A percentile compares a stretch with the other conserved stretches of the same genome.
Conservation (phyloP, 2,113 vertebrate species). For the Aleadryas rufinucha region DNA sequence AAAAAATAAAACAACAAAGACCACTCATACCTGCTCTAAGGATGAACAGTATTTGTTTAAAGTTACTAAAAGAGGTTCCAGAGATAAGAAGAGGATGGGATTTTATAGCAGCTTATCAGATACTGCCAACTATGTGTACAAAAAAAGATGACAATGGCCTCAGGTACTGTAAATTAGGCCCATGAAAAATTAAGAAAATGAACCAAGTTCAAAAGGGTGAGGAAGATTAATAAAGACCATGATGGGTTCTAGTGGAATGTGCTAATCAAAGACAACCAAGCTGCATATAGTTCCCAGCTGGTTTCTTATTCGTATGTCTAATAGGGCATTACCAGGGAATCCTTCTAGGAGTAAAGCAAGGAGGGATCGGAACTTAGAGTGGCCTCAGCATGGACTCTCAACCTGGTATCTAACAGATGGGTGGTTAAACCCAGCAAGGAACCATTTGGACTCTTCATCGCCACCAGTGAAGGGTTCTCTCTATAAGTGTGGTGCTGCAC, state of each 20-base stretch:
- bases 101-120: neutral
- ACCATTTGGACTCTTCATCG: neutral
- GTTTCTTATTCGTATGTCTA: neutral
- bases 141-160: neutral
- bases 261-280: neutral
- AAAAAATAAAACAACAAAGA: neutral
- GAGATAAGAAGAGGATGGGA: neutral
- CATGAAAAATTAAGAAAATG: neutral
- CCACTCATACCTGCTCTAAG: neutral
- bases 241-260: neutral
- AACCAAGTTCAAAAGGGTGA: neutral
- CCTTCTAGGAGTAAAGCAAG: neutral
- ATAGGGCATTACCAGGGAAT: neutral
- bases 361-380: neutral
- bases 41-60: neutral
- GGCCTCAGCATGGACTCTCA: neutral
- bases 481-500: rapidly evolving
- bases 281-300: neutral
- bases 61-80: neutral
- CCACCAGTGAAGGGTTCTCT: neutral
- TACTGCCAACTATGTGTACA: neutral
- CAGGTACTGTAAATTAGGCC: neutral
- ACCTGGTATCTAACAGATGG: rapidly evolving
- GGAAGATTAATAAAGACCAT: neutral
- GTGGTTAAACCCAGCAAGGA: neutral